Evolutionary conservation across 2,113 vertebrate species (phyloP).

Genomic region (Spea multiplicata): DNA sequence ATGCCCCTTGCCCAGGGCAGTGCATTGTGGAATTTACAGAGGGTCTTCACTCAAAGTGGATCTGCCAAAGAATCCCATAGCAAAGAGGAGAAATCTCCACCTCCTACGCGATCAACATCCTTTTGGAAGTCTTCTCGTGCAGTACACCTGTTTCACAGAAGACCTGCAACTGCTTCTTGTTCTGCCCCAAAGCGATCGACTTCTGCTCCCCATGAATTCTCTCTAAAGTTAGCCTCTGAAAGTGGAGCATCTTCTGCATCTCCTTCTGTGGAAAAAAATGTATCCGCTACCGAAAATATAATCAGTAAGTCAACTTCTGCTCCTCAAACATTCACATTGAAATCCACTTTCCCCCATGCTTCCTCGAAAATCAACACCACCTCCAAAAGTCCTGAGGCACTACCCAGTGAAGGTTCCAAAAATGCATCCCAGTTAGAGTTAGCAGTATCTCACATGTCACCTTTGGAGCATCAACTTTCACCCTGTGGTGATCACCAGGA

Average conservation of each 20-base stretch:
- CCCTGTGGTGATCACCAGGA: neutral
- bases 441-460: neutral
- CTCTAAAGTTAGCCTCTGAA: neutral
- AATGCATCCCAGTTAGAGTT: neutral
- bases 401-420: neutral
- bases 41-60: conserved; percentile 30
- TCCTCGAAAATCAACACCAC: too few species aligned
- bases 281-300: neutral
- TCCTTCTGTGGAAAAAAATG: neutral
- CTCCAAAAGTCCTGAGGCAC: too few species aligned
- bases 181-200: neutral
- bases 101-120: conserved; percentile 6
- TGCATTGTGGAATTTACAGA: conserved; percentile 37
- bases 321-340: conserved; percentile 13
- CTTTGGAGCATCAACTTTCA: neutral
- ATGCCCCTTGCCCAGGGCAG: conserved; percentile 43
- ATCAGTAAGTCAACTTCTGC: conserved; percentile 25
- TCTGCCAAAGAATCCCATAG: conserved; percentile 25
- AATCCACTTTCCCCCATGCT: too few species aligned
- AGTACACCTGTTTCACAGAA: conserved; percentile 5
- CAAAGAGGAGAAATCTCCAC: conserved; percentile 13
- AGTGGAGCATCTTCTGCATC: neutral
- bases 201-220: neutral
- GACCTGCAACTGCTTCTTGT: conserved; percentile 1
- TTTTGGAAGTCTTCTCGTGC: conserved; percentile 22